Conservation (phyloP, 2,113 vertebrate genomes). For the Sebastes schlegelii region DNA sequence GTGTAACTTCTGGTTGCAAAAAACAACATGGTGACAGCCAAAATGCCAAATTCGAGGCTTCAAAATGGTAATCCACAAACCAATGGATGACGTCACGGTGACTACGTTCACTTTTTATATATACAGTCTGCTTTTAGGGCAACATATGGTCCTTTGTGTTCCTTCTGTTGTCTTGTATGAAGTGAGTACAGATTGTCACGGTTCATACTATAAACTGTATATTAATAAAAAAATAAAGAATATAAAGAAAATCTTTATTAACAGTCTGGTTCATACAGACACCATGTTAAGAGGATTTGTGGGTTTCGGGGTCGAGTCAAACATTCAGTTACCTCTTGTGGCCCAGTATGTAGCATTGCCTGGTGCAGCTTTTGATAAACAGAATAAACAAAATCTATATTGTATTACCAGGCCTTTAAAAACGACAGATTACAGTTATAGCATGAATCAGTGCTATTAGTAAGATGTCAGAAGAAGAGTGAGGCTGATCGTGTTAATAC, state of each 20-base stretch:
- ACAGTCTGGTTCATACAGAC: not conserved
- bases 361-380: not conserved
- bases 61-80: too few species aligned
- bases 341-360: not conserved
- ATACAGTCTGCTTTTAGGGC: not conserved
- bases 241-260: not conserved
- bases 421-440: not conserved
- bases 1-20: too few species aligned
- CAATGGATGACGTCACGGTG: too few species aligned
- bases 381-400: not conserved
- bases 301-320: not conserved
- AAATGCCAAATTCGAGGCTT: too few species aligned
- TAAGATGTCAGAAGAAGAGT: not conserved
- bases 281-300: not conserved
- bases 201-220: not conserved
- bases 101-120: too few species aligned
- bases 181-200: not conserved
- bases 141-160: not conserved
- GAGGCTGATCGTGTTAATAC: conserved; percentile 22
- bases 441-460: not conserved
- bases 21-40: too few species aligned
- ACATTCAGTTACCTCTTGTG: not conserved
- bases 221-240: not conserved
- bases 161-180: not conserved
- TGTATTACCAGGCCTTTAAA: not conserved